Evolutionary conservation across 2,113 vertebrate species (phyloP).

Genomic region (Chauna torquata): DNA sequence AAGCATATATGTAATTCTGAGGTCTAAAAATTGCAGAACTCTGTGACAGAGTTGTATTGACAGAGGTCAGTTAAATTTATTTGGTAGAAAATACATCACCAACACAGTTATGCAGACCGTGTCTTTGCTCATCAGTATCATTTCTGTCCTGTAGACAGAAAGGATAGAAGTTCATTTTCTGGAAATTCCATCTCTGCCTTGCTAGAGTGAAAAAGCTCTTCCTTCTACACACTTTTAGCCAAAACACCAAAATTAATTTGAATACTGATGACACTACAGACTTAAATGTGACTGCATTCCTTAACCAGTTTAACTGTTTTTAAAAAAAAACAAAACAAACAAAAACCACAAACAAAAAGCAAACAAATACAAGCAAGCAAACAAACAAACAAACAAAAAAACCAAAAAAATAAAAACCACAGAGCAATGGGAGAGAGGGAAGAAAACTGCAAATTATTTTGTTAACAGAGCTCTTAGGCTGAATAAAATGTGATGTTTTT

Average conservation of each 20-base stretch:
- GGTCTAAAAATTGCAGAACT: neutral
- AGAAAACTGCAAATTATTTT: neutral
- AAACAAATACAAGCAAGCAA: neutral
- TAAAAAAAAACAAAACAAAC: neutral
- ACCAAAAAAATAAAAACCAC: neutral
- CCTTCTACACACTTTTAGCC: neutral
- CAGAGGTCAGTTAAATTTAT: slow-evolving; percentile 38
- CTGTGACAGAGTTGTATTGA: neutral
- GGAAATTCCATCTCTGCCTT: neutral
- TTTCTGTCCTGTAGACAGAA: neutral
- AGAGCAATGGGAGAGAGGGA: neutral
- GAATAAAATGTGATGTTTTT: neutral
- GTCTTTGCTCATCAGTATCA: neutral
- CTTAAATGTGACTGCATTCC: neutral
- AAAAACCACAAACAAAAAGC: neutral
- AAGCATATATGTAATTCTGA: neutral
- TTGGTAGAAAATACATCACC: neutral
- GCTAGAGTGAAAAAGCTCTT: neutral
- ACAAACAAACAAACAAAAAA: neutral
- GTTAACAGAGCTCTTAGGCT: neutral
- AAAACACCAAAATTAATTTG: neutral
- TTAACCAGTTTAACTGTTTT: neutral
- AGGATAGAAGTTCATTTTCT: neutral
- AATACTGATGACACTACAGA: neutral
- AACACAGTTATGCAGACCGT: neutral